Conservation (phyloP, 2,888 invertebrate genomes). For the Esperia sulphurella region DNA sequence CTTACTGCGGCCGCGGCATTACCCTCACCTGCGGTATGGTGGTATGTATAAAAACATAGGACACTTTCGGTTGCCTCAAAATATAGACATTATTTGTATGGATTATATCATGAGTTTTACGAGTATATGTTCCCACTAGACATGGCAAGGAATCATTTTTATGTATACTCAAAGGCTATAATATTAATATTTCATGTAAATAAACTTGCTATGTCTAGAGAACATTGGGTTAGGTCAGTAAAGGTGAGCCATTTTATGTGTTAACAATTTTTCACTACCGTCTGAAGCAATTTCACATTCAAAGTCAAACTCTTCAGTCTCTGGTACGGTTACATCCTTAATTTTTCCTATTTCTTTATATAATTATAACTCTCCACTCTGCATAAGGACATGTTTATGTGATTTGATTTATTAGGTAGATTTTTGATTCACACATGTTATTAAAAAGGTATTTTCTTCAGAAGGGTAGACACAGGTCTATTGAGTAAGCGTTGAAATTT, state of each 20-base stretch:
- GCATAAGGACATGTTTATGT: conserved; percentile 25
- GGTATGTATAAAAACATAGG: conserved; percentile 86
- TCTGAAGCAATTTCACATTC: conserved; percentile 60
- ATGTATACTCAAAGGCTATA: background rate
- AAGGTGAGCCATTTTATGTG: conserved; percentile 80
- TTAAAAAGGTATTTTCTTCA: background rate
- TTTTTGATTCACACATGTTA: conserved; percentile 16
- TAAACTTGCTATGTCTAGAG: conserved; percentile 56
- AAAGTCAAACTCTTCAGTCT: conserved; percentile 76
- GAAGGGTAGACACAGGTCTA: conserved; percentile 29
- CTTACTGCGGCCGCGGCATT: conserved; percentile 99
- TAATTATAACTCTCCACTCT: conserved; percentile 28
- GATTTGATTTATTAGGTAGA: conserved; percentile 32
- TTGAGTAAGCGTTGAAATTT: conserved; percentile 66
- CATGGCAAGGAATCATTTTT: conserved; percentile 40
- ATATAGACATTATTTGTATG: conserved; percentile 27
- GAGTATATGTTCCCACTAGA: conserved; percentile 39
- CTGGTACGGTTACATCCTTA: conserved; percentile 28
- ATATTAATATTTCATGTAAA: too few relatives aligned
- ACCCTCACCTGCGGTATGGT: conserved; percentile 99
- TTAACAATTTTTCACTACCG: conserved; percentile 40
- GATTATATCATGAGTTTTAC: conserved; percentile 27
- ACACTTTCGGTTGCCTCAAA: conserved; percentile 51
- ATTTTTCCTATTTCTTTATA: conserved; percentile 39
- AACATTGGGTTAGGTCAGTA: conserved; percentile 50